Evolutionary conservation across 2,113 vertebrate genomes (phyloP).

Genomic region (Halichoerus grypus): DNA sequence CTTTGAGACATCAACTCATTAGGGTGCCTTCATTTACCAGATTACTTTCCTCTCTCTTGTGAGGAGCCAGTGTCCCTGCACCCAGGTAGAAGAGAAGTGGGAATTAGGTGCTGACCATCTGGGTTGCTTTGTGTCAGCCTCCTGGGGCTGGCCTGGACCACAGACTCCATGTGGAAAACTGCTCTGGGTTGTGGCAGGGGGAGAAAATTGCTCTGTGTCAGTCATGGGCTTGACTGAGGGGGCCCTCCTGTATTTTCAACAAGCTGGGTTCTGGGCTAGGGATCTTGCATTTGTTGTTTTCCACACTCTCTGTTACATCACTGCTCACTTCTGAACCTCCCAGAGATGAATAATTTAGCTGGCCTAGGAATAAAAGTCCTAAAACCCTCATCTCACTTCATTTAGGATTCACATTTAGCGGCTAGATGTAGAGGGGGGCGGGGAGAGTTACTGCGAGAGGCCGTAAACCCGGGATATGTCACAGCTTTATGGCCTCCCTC

Average conservation of each 20-base stretch:
- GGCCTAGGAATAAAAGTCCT: background rate
- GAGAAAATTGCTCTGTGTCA: background rate
- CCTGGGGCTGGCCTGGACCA: background rate
- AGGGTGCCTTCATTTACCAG: background rate
- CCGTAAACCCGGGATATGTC: background rate
- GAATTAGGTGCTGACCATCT: background rate
- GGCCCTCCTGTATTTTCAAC: background rate
- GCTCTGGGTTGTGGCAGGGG: background rate
- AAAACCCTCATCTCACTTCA: background rate
- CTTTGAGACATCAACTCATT: background rate
- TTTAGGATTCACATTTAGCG: constrained; percentile 40
- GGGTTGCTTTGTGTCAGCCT: background rate
- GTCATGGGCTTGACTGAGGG: background rate
- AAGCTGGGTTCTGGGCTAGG: background rate
- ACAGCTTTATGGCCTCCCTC: background rate
- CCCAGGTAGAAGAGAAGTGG: background rate
- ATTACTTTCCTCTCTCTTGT: background rate
- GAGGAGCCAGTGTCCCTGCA: background rate
- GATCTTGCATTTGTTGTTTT: background rate
- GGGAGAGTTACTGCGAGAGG: background rate
- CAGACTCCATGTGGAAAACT: background rate
- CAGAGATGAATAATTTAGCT: constrained; percentile 14
- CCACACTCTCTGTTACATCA: background rate
- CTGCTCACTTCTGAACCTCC: background rate
- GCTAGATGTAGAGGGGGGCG: background rate